Evolutionary conservation across 2,113 vertebrate genomes (phyloP).

Genomic region (Rhineura floridana): DNA sequence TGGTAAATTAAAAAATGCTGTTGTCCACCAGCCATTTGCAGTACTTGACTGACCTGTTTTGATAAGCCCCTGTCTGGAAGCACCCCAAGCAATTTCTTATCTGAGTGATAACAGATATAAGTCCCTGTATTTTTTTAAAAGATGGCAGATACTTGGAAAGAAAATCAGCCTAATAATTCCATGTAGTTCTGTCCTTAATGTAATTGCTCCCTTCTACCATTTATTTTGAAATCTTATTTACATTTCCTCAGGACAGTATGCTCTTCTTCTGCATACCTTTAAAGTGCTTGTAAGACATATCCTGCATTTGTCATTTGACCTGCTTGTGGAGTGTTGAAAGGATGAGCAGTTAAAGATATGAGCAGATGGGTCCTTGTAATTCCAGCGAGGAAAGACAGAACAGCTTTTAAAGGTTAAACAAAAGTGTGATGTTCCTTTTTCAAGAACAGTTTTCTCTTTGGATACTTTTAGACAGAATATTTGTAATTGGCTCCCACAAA

Average conservation of each 20-base stretch:
- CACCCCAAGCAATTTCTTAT: not conserved
- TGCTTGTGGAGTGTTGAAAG: conserved; percentile 14
- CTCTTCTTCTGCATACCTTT: conserved; percentile 6
- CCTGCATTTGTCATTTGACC: conserved; percentile 24
- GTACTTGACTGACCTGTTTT: no score
- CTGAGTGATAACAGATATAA: not conserved
- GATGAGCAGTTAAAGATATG: conserved; percentile 23
- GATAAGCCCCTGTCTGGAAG: no score
- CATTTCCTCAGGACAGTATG: not conserved
- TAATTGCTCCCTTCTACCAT: not conserved
- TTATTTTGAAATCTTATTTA: not conserved
- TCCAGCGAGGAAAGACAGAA: conserved; percentile 22
- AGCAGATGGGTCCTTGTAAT: conserved; percentile 27
- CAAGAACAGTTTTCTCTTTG: conserved; percentile 23
- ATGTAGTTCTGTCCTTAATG: not conserved
- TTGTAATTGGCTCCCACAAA: conserved; percentile 22
- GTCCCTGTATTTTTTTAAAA: not conserved
- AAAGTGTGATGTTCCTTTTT: conserved; percentile 41
- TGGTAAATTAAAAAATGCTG: no score
- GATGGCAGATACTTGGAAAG: no score
- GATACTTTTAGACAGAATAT: conserved; percentile 15
- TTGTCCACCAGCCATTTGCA: no score
- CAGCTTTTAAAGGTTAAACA: conserved; percentile 34
- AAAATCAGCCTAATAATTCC: not conserved
- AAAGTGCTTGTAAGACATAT: not conserved